Evolutionary conservation across 2,113 vertebrate genomes (phyloP).

Genomic region (Mionectes macconnelli): DNA sequence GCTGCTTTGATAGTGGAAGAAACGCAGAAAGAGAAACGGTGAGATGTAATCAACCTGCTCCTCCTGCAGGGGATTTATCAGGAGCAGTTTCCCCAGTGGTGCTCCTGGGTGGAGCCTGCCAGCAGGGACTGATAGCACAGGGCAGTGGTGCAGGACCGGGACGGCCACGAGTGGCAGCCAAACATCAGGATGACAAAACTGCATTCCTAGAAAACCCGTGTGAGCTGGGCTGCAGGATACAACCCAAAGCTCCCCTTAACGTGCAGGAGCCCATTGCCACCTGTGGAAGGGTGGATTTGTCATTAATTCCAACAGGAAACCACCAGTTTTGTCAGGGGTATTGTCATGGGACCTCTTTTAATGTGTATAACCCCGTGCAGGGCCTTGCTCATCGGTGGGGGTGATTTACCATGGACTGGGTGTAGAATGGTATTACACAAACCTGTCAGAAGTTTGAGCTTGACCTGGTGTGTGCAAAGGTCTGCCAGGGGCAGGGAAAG

Average conservation of each 20-base stretch:
- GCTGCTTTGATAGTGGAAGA: not conserved
- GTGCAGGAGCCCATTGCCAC: not conserved
- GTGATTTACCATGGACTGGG: not conserved
- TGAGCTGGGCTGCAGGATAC: not conserved
- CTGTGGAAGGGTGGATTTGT: not conserved
- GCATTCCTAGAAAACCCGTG: not conserved
- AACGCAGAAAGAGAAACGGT: not conserved
- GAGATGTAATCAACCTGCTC: not conserved
- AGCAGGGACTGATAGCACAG: not conserved
- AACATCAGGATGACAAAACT: not conserved
- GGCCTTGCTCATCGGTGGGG: not conserved
- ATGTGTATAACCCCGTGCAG: accelerated
- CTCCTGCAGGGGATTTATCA: not conserved
- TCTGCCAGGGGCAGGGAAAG: not conserved
- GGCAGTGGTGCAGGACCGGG: not conserved
- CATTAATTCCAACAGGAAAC: not conserved
- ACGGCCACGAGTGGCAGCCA: not conserved
- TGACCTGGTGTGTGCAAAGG: not conserved
- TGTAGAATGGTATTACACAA: not conserved
- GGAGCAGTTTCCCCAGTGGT: not conserved
- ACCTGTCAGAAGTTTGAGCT: not conserved
- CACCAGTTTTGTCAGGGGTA: not conserved
- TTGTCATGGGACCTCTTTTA: not conserved
- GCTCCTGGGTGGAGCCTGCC: not conserved
- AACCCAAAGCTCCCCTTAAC: not conserved